Conservation (phyloP, 2,888 invertebrate species). For the Tetanocera ferruginea region DNA sequence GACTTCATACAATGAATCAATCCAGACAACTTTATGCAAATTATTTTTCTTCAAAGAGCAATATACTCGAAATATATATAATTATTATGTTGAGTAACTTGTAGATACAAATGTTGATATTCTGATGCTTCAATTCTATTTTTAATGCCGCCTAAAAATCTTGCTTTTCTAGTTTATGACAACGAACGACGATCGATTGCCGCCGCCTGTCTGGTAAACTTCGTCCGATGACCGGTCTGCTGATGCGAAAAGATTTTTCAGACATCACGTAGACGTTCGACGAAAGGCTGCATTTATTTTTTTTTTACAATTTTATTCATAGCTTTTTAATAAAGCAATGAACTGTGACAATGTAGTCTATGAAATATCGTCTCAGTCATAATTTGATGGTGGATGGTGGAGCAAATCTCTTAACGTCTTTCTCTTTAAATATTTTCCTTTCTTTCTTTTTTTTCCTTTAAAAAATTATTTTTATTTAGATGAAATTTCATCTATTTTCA, state of each 20-base stretch:
- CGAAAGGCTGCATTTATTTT: neutral
- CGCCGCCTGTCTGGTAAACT: neutral
- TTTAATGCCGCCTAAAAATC: neutral
- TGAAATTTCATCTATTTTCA: too few relatives aligned
- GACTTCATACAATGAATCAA: too few relatives aligned
- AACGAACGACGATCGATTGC: neutral
- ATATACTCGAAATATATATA: neutral
- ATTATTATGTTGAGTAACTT: neutral
- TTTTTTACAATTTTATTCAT: neutral
- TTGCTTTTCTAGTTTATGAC: neutral
- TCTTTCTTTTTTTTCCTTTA: too few relatives aligned
- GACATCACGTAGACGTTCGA: neutral
- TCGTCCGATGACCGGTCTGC: neutral
- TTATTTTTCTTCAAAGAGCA: too few relatives aligned
- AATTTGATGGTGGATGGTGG: too few relatives aligned
- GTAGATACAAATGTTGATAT: neutral
- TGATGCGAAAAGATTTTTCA: neutral
- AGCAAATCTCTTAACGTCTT: too few relatives aligned
- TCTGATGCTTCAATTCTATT: neutral
- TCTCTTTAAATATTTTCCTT: too few relatives aligned
- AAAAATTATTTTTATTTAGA: too few relatives aligned
- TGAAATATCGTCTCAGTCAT: too few relatives aligned
- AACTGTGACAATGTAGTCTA: too few relatives aligned
- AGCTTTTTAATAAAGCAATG: neutral
- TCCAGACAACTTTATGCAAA: too few relatives aligned